Evolutionary conservation across 2,888 invertebrate species (phyloP).

Genomic region (Lottia gigantea): DNA sequence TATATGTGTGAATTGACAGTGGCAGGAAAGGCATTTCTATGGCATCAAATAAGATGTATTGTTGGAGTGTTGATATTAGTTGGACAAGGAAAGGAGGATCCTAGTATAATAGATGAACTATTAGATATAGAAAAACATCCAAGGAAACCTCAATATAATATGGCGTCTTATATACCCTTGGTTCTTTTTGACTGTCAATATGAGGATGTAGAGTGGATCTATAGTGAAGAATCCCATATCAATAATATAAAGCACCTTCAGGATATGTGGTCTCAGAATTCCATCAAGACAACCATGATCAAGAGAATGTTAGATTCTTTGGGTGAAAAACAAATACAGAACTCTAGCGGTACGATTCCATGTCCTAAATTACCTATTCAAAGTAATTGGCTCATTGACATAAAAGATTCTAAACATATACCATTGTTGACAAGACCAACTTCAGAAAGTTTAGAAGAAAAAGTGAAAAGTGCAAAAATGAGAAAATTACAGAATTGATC

Average conservation of each 20-base stretch:
- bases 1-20: conserved; percentile 85
- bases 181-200: conserved; percentile 85
- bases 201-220: conserved; percentile 69
- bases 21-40: conserved; percentile 89
- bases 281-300: conserved; percentile 72
- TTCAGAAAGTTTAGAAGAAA: conserved; percentile 73
- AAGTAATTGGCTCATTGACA: conserved; percentile 76
- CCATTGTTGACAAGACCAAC: conserved; percentile 80
- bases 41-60: conserved; percentile 98
- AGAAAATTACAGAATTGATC: not conserved
- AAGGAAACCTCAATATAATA: conserved; percentile 88
- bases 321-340: not conserved
- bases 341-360: not conserved
- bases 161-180: conserved; percentile 85
- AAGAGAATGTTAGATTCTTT: conserved; percentile 70
- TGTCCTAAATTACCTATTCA: conserved; percentile 66
- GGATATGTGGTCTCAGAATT: conserved; percentile 79
- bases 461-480: not conserved
- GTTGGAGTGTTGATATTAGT: conserved; percentile 88
- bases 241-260: conserved; percentile 78
- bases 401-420: conserved; percentile 79
- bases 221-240: conserved; percentile 61
- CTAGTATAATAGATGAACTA: conserved; percentile 69
- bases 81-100: conserved; percentile 83
- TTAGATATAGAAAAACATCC: conserved; percentile 63